A percentile compares a stretch with the other conserved stretches of the same genome.
Conservation (phyloP, 1,140 invertebrate species). For the Marisa cornuarietis region DNA sequence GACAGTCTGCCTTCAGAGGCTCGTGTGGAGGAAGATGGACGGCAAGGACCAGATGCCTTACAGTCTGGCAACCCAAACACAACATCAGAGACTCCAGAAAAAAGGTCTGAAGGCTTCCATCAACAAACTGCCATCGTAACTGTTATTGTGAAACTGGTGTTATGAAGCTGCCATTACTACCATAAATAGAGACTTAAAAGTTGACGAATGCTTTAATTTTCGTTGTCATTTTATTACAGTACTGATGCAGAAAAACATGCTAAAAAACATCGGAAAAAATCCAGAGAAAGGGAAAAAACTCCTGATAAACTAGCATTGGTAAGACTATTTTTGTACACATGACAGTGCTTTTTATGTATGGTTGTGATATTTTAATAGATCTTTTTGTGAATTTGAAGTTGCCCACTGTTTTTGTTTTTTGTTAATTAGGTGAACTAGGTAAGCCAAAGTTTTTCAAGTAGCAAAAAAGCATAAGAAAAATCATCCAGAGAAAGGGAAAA, state of each 20-base stretch:
- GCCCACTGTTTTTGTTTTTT: too few species aligned
- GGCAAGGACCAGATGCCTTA: conserved; percentile 13
- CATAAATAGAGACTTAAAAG: too few species aligned
- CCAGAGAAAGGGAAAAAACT: conserved; percentile 19
- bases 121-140: too few species aligned
- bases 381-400: too few species aligned
- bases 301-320: conserved; percentile 18
- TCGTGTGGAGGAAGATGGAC: conserved; percentile 31
- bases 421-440: too few species aligned
- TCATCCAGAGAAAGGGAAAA: too few species aligned
- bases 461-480: too few species aligned
- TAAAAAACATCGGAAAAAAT: conserved; percentile 32
- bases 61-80: conserved; percentile 11
- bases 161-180: too few species aligned
- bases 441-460: too few species aligned
- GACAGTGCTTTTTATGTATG: background rate
- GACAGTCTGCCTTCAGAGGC: conserved; percentile 37
- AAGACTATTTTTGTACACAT: background rate
- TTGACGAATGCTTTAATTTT: too few species aligned
- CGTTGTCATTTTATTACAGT: conserved; percentile 2
- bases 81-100: conserved; percentile 22
- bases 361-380: too few species aligned
- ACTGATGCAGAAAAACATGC: conserved; percentile 25
- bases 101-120: conserved; percentile 12
- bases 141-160: too few species aligned